Evolutionary conservation across 2,888 invertebrate species (phyloP), one percentile per base, ranked within the genome.

Genomic region (Phasia obesa): DNA sequence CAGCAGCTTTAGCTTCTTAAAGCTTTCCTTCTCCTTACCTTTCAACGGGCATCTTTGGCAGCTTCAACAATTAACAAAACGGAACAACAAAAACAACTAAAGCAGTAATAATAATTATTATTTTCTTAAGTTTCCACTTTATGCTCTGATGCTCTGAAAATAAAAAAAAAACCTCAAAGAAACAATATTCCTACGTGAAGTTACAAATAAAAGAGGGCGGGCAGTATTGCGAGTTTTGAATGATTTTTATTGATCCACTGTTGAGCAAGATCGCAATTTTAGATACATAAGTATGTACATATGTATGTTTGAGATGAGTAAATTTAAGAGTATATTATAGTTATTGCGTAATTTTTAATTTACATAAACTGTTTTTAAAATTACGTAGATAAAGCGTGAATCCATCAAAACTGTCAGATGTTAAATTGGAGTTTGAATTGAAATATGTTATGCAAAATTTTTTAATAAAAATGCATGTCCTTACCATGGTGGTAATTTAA

Each of bases 91-190:
- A 57, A 49, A 38, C 35, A 62, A 53, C 60, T 51, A 44, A 27
- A 73, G 23, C 55, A 62, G 35, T 49, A 76, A 65, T 49, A 79
- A 69, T 64, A 44, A 78, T 78, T 59, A 78, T 67, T 59, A 64
- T 59, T 74, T 79, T 67, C 25, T 78, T 47, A 51, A 19, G 64
- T 86, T 85, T 85, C 80, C 85, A 86, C 84, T 84, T 86, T 84
- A 86, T 86, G 86, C 86, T 75, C 86, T 84, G 84, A 75, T 86
- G 86, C 86, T 35, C 69, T 27, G 21, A 42, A n/a, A n/a, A n/a
- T n/a, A n/a, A n/a, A n/a, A n/a, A 79, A 44, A 19, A 73, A 64
- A 57, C 70, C 25, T n/a, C 23, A 70, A 19, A 35, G 51, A 59
- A 71, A 55, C 1, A 71, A 27, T 47, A 57, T 60, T 73, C n/a